Evolutionary conservation across 2,888 invertebrate genomes (phyloP).

Genomic region (Scrobipalpa costella): DNA sequence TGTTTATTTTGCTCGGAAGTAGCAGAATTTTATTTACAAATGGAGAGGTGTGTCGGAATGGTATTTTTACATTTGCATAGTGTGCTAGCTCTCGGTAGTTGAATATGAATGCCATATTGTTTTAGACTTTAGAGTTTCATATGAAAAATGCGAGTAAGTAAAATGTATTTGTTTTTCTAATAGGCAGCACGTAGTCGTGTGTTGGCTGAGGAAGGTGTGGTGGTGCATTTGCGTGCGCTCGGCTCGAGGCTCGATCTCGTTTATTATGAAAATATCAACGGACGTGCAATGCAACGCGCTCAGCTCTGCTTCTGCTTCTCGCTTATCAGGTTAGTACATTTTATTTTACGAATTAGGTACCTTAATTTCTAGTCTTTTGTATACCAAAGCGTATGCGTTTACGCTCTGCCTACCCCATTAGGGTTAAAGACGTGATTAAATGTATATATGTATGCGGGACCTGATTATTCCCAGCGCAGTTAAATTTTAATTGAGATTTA

Average conservation of each 20-base stretch:
- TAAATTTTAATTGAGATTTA: too few species aligned
- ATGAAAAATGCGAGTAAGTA: constrained; percentile 44
- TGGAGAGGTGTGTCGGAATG: constrained; percentile 17
- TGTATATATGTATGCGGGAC: too few species aligned
- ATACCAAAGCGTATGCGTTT: too few species aligned
- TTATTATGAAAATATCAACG: too few species aligned
- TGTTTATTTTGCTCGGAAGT: constrained; percentile 5
- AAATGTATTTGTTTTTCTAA: constrained; percentile 67
- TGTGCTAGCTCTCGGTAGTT: constrained; percentile 12
- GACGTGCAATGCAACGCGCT: too few species aligned
- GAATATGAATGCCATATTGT: constrained; percentile 29
- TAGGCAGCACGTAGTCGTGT: constrained; percentile 53
- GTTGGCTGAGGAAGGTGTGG: constrained; percentile 70
- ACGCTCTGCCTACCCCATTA: too few species aligned
- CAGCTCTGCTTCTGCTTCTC: too few species aligned
- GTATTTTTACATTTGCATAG: constrained; percentile 12
- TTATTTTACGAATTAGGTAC: too few species aligned
- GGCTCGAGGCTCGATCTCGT: constrained; percentile 75
- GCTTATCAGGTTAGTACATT: too few species aligned
- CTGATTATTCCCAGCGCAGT: too few species aligned
- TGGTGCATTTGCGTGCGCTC: constrained; percentile 72
- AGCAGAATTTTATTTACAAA: constrained; percentile 1
- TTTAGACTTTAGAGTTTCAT: constrained; percentile 41
- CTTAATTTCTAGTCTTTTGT: too few species aligned
- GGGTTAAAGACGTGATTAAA: too few species aligned